Evolutionary conservation across 2,113 vertebrate genomes (phyloP), one percentile per base, ranked within the genome.

Genomic region (Taxidea taxus): DNA sequence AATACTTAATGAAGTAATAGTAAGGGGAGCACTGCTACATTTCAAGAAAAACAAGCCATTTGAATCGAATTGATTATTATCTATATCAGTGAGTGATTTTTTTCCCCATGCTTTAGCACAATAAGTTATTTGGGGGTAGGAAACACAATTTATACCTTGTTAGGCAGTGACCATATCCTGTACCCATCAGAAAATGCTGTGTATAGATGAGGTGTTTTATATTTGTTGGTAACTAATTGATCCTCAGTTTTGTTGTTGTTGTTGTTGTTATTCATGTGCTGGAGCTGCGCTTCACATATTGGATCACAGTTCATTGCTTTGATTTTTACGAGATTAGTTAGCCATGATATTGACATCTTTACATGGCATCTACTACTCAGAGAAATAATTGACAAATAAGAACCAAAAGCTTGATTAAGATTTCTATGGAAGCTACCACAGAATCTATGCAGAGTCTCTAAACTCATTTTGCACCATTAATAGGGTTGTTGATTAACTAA

Each of bases 1-100:
- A 87, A 74, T 90, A 81, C 78, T 92, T 87, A 91, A 90, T 89
- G 18, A 92, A 58, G 13, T 75, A 90, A 75, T 54, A 94, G 62
- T 78, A 87, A 77, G 20, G 23, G 37, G 10, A 80, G 11, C 42
- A 70, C 42, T 74, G 39, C 74, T 94, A 56, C 8, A 84, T 47
- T 87, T 92, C 15, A 74, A 62, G 31, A 18, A 91, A 82, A 64
- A 90, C 68, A 75, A 72, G 51, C 51, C n/a, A 31, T 81, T 92
- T 64, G 25, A 86, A 87, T 83, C 64, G 16, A 85, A 37, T 39
- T 66, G 8, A 20, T 80, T 89, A 16, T 74, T 96, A 49, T 80
- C 81, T 88, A 25, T 60, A 80, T 95, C 78, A 44, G 80, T 80
- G 51, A 88, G 27, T 90, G 44, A 80, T 56, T 85, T 92, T 16